Conservation (phyloP, 2,797 vertebrate species). For the Lithobates sylvaticus region DNA sequence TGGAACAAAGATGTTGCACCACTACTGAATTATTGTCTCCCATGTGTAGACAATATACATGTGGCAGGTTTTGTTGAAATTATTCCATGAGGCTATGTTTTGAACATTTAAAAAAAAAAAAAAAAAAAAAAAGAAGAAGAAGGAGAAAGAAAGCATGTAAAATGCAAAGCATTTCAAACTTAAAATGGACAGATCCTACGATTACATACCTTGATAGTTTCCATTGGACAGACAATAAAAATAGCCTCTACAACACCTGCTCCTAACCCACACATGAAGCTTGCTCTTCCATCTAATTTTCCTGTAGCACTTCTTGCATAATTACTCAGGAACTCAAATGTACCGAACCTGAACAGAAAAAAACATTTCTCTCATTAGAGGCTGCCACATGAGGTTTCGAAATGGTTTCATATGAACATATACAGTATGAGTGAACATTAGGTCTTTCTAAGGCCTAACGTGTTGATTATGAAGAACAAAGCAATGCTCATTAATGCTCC, state of each 20-base stretch:
- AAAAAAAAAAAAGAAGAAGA: too few relatives aligned
- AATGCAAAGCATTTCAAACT: neutral
- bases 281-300: slow-evolving; percentile 80
- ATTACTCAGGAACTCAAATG: slow-evolving; percentile 82
- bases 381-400: too few relatives aligned
- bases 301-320: slow-evolving; percentile 78
- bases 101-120: too few relatives aligned
- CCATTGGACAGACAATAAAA: slow-evolving; percentile 82
- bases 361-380: too few relatives aligned
- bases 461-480: too few relatives aligned
- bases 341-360: slow-evolving; percentile 77
- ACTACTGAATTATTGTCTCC: too few relatives aligned
- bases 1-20: too few relatives aligned
- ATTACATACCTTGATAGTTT: slow-evolving; percentile 78
- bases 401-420: too few relatives aligned
- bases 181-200: neutral
- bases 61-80: neutral
- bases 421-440: too few relatives aligned
- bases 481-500: too few relatives aligned
- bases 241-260: slow-evolving; percentile 79
- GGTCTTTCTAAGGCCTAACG: too few relatives aligned
- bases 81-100: neutral
- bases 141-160: neutral
- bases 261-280: slow-evolving; percentile 80
- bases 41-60: too few relatives aligned